These are phyloP conservation scores for Ranitomeya imitator DNA, from an alignment of 2,113 vertebrate species.

Conservation along the genomic window DNA sequence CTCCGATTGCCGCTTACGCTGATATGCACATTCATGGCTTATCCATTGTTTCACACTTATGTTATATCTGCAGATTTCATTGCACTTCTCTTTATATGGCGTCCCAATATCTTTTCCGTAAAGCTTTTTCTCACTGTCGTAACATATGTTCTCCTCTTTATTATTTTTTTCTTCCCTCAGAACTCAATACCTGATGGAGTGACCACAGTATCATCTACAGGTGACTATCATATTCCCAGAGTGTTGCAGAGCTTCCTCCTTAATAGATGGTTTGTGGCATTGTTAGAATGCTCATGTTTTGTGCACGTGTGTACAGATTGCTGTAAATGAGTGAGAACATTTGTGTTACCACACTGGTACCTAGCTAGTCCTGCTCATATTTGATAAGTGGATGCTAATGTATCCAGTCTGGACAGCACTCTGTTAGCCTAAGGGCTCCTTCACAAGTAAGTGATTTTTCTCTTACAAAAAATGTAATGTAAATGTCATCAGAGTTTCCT, in stretches of 20 bases:
- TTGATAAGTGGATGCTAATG: neutral
- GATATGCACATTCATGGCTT: too few relatives aligned
- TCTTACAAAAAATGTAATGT: too few relatives aligned
- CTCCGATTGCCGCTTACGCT: too few relatives aligned
- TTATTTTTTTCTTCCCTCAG: slow-evolving; percentile 64
- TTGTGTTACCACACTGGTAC: neutral
- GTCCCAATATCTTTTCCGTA: too few relatives aligned
- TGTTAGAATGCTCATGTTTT: neutral
- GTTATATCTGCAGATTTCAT: too few relatives aligned
- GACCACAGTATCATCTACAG: slow-evolving; percentile 76
- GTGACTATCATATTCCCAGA: slow-evolving; percentile 66
- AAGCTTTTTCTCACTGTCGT: slow-evolving; percentile 29
- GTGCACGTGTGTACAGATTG: neutral
- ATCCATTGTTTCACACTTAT: too few relatives aligned
- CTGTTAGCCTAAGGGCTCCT: neutral
- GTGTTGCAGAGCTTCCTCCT: neutral
- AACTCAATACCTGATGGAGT: slow-evolving; percentile 81
- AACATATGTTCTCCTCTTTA: slow-evolving; percentile 56
- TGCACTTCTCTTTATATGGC: too few relatives aligned
- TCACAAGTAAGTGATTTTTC: too few relatives aligned
- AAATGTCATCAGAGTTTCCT: too few relatives aligned
- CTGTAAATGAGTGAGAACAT: too few relatives aligned
- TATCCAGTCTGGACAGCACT: neutral
- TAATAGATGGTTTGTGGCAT: neutral
- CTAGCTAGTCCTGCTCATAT: neutral